phyloP scores from a whole-genome alignment of 2,113 vertebrate species.

The Sander vitreus region DNA sequence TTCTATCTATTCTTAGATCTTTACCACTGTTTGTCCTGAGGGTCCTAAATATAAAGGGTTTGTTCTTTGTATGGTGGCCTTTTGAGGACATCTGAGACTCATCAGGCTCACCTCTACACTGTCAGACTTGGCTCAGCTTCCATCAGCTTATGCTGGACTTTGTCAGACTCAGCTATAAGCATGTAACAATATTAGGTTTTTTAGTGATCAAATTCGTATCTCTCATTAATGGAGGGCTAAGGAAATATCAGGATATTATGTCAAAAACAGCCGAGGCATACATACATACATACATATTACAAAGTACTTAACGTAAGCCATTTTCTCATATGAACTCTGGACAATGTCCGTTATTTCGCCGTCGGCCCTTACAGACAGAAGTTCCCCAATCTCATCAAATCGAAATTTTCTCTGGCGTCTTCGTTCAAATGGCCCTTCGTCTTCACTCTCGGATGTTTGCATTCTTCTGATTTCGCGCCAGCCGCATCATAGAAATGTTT shows the following conservation, averaged over 20 bases:
- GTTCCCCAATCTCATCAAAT: too few species aligned
- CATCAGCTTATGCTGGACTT: neutral
- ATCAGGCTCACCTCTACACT: neutral
- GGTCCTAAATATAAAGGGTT: neutral
- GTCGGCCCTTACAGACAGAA: too few species aligned
- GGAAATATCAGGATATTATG: neutral
- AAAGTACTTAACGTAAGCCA: too few species aligned
- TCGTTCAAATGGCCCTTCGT: too few species aligned
- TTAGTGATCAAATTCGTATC: neutral
- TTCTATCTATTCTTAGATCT: neutral
- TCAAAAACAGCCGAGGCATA: neutral
- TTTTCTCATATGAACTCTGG: too few species aligned
- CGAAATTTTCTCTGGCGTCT: too few species aligned
- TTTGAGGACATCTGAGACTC: conserved; percentile 17
- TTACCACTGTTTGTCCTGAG: neutral
- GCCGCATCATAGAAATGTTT: too few species aligned
- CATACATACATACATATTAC: too few species aligned
- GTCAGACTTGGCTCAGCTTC: neutral
- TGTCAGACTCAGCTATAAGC: neutral
- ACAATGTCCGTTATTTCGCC: too few species aligned
- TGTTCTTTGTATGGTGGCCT: conserved; percentile 1
- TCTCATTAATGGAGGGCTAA: neutral
- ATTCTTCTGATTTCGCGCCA: too few species aligned
- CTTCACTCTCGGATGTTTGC: too few species aligned
- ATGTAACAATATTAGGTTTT: neutral